Evolutionary conservation across 2,797 vertebrate genomes (phyloP), one percentile per base, ranked within the genome.

Genomic region (Propithecus deckenii): DNA sequence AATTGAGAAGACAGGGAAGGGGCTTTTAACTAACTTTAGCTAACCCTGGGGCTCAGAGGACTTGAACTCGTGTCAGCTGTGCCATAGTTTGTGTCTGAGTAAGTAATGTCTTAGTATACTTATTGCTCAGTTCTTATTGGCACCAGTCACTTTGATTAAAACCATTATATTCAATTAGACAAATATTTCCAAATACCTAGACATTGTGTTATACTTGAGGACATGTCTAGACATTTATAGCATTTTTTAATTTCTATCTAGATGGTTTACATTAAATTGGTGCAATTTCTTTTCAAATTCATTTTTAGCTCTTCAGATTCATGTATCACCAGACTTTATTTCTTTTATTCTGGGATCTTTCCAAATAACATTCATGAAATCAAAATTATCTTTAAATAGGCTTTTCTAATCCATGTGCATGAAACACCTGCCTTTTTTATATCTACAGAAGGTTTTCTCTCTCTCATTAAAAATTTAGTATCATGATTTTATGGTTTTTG

Each of bases 391-490:
- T 75, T 96, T 90, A 80, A 94, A 86, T 75, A 94, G 61, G 38
- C 18, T 87, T 94, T 96, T 91, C 72, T 96, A 78, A 57, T 86
- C 72, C 43, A 86, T 74, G 61, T 57, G 32, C 41, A 52, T 50
- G 25, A 48, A 97, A 92, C 96, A 96, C 72, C 87, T 97, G 67
- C 79, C 72, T 71, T 83, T 94, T 93, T 86, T 52, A 72, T 61
- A 84, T 38, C 86, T 96, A 72, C 41, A 91, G 57, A 95, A 96
- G 46, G n/a, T n/a, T 85, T 30, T 69, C n/a, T 85, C n/a, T 63
- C 14, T 4, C 30, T 78, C 67, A 90, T 97, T 96, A 97, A 95
- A 95, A 95, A 97, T 92, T 92, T 95, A 95, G 61, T 57, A 46
- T 50, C 65, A 46, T 23, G 74, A 83, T 61, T 95, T 94, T 96